phyloP scores from a whole-genome alignment of 2,797 vertebrate genomes.

The Kryptopterus vitreolus region DNA sequence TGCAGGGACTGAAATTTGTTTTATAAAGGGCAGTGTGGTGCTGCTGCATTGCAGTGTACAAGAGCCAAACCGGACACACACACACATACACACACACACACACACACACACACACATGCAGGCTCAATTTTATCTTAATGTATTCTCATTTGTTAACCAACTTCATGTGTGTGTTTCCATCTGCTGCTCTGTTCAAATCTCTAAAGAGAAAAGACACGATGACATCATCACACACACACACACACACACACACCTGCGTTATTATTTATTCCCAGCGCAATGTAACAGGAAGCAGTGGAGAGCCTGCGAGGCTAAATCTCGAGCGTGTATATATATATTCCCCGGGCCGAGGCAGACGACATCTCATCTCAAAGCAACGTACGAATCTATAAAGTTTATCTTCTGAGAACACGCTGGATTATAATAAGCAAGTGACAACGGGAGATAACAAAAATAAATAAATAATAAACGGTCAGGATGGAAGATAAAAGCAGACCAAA shows the following conservation, averaged over 20 bases:
- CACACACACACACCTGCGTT: constrained; percentile 10
- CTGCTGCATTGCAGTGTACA: constrained; percentile 12
- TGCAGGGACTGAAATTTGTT: constrained; percentile 36
- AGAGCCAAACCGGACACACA: background rate
- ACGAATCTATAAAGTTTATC: background rate
- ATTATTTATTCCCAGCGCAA: background rate
- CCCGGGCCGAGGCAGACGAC: background rate
- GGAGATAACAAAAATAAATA: constrained; percentile 2
- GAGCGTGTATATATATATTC: background rate
- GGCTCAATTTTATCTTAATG: background rate
- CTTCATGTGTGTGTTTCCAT: constrained; percentile 8
- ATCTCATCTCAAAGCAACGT: background rate
- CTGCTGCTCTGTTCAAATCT: background rate
- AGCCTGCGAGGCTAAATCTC: background rate
- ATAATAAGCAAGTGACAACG: background rate
- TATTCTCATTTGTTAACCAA: background rate
- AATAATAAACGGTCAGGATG: background rate
- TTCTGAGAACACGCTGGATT: background rate
- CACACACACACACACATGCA: background rate
- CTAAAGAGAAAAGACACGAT: background rate
- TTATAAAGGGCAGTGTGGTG: constrained; percentile 32
- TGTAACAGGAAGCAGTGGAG: background rate
- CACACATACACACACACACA: constrained; percentile 24
- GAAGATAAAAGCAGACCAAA: background rate
- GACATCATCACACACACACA: background rate